Percentiles rank a stretch among this genome's conserved stretches.
phyloP scores from a whole-genome alignment of 2,113 vertebrate genomes.

The Austrofundulus limnaeus region DNA sequence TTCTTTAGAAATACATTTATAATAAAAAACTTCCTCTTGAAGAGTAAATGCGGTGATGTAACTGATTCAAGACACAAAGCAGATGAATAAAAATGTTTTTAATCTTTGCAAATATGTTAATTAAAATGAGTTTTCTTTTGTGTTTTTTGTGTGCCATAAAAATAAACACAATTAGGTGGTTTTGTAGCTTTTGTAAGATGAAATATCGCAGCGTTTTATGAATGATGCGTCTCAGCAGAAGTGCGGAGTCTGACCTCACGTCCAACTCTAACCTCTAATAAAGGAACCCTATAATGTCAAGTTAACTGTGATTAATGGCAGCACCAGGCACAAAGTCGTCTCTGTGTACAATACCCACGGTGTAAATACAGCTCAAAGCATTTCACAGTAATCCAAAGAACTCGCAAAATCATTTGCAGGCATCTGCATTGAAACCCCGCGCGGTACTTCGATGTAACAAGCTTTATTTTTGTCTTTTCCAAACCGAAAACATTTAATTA shows the following conservation, averaged over 20 bases:
- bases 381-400: slow-evolving; percentile 41
- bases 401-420: slow-evolving; percentile 42
- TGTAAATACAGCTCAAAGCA: slow-evolving; percentile 35
- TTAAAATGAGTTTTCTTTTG: neutral
- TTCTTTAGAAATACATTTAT: neutral
- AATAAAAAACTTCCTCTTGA: neutral
- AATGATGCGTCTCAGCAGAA: slow-evolving; percentile 4
- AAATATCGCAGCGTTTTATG: neutral
- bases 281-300: slow-evolving; percentile 62
- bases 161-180: neutral
- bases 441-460: slow-evolving; percentile 1
- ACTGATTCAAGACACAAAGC: neutral
- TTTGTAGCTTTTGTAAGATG: neutral
- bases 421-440: neutral
- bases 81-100: neutral
- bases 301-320: slow-evolving; percentile 67
- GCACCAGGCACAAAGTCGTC: slow-evolving; percentile 53
- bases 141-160: neutral
- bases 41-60: neutral
- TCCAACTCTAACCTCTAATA: slow-evolving; percentile 57
- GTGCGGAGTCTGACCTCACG: slow-evolving; percentile 45
- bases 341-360: slow-evolving; percentile 60
- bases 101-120: neutral
- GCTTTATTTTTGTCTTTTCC: slow-evolving; percentile 9
- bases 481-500: slow-evolving; percentile 22